Evolutionary conservation across 2,888 invertebrate genomes (phyloP), one percentile per base, ranked within the genome.

Genomic region (Actias luna): DNA sequence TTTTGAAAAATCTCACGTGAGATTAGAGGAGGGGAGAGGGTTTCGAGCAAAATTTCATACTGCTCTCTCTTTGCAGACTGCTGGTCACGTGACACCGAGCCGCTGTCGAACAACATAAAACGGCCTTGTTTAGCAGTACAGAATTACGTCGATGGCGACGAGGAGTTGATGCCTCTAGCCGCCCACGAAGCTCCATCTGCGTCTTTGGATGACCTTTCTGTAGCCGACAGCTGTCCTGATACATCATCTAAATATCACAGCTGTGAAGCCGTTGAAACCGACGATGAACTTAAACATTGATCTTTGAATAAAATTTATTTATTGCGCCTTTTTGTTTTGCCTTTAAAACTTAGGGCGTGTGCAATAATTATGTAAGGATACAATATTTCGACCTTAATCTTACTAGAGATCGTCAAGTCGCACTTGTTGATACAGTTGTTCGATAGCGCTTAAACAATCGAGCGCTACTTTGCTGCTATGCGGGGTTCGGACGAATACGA

Each of bases 221-320:
- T 94, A 7, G 95, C 95, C 0, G 96, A 96, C 76, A 95, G 95
- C 75, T 96, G 95, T 92, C 91, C 95, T 25, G 96, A 96, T 73
- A 95, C 95, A 0, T 95, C 95, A 64, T 96, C 95, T 42, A 96
- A 96, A 76, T 96, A 95, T 79, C 96, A 96, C 78, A 96, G 96
- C 78, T 96, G 96, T 73, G 96, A 96, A 84, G 93, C 95, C 16
- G 95, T 95, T 0, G 95, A 96, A 70, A 94, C 93, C 64, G 94
- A 94, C 69, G 93, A 93, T 64, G 93, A 93, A 70, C 72, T 92
- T 7, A 78, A 83, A 64, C 89, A 91, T 77, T 91, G 79, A 67
- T 25, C 10, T 22, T 22, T 46, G 12, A 46, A 50, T 50, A 50
- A 50, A 50, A 25, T 1, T 4, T 50, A 50, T 50, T 22, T 22